A percentile compares a stretch with the other conserved stretches of the same genome.
These are phyloP conservation scores for Conus betulinus DNA, from an alignment of 1,140 invertebrate genomes.

Conservation along the genomic window DNA sequence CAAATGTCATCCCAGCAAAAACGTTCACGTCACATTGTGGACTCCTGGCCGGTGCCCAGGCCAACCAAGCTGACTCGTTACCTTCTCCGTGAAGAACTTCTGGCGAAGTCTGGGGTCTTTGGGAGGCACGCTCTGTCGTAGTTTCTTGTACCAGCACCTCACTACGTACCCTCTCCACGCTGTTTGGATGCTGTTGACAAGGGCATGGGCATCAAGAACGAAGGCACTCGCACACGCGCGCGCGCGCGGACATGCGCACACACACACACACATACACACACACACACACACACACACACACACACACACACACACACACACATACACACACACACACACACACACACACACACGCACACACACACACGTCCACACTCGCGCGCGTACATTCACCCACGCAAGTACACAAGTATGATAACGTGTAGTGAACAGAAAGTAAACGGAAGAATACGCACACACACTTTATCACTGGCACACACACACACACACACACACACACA, in stretches of 20 bases:
- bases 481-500: no score
- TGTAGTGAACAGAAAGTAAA: not conserved
- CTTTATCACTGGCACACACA: no score
- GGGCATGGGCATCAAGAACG: no score
- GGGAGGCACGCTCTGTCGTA: slow-evolving; percentile 70
- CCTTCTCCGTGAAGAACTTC: slow-evolving; percentile 74
- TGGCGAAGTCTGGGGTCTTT: slow-evolving; percentile 71
- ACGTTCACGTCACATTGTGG: no score
- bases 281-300: no score
- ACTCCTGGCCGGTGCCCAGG: no score
- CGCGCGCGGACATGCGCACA: no score
- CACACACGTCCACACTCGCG: not conserved
- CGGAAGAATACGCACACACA: not conserved
- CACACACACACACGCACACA: not conserved
- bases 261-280: no score
- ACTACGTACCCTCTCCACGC: slow-evolving; percentile 75
- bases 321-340: not conserved
- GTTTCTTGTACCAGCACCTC: slow-evolving; percentile 71
- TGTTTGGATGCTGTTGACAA: slow-evolving; percentile 73
- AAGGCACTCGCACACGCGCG: no score
- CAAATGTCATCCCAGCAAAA: no score
- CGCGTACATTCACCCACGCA: not conserved
- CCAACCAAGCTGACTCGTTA: slow-evolving; percentile 49
- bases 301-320: no score
- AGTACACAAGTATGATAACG: not conserved